Base-by-base conservation (phyloP, 2,113 vertebrate genomes). In the Hystrix brachyura region DNA sequence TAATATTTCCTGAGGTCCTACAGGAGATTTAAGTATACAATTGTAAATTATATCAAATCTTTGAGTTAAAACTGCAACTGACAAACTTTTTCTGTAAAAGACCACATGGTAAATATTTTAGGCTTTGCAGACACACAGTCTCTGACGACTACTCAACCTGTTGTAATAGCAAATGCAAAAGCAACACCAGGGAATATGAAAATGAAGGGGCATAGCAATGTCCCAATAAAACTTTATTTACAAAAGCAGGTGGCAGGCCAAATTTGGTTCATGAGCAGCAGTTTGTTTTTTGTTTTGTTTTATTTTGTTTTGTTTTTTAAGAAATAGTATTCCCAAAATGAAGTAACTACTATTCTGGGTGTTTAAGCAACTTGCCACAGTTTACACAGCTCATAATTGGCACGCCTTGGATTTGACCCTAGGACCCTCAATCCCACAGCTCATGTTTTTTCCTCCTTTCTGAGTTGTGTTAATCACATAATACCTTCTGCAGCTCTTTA, bases 171-270 rank as follows among this genome's bases (percentile, higher is more conserved):
- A 4, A 89, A 25, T 6, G 1, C 38, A 86, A 90, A 95, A 71
- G 78, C 32, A 92, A 86, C 2, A 7, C 3, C 1, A 85, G 57
- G 48, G 32, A 32, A 79, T 55, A 93, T 64, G 23, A 62, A 91
- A 93, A 78, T 67, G 32, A 89, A 84, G 60, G 34, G 34, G 13
- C 1, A 18, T 7, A 43, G 21, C 34, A 71, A 59, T 51, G 18
- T 79, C 25, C 25, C 79, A 76, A 60, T 72, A 71, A 74, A 96
- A 57, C 25, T 91, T 88, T 65, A 81, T 71, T 95, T 72, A 90
- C 12, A 91, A 94, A 92, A 81, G 72, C 82, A 93, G 65, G n/a
- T 14, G 82, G 34, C 29, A 34, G 29, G 51, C 38, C 34, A 76
- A 48, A 90, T 85, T 74, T 65, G 23, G 29, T 48, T 81, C 38